Evolutionary conservation across 2,888 invertebrate genomes (phyloP), one percentile per base, ranked within the genome.

Genomic region (Clitarchus hookeri): DNA sequence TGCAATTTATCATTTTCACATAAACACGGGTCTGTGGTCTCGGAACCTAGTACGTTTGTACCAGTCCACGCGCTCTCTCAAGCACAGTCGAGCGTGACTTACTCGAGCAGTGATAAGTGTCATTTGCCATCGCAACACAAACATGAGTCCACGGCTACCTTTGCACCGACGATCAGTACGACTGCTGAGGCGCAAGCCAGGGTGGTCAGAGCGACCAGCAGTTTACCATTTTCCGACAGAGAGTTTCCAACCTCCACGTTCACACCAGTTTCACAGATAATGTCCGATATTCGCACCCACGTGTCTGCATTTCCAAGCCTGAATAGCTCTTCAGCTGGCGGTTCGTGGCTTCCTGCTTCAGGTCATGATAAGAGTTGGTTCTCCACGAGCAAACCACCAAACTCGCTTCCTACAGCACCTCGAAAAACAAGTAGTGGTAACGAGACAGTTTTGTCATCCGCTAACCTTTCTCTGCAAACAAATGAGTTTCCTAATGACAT

Each of bases 401-500:
- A 65, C 65, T 65, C 65, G 19, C 13, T 65, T 16, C 0, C 65
- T 6, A 19, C n/a, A 65, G 65, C 65, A 65, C 65, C 11, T 23
- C 19, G 65, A 23, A 65, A 65, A 65, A 23, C 65, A 23, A n/a
- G 9, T 36, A 27, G 12, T 9, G 25, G 23, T 36, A 82, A 82
- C 6, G 82, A 82, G 0, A 44, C 44, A 0, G 11, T 19, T 36
- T 82, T 26, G n/a, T 44, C 82, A 27, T 82, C 82, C 25, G 36
- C 44, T 44, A 85, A 54, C 44, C 80, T 86, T 44, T 84, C 86
- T 48, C 77, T 86, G 19, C 85, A 85, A 53, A 85, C 82, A 54
- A 54, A 82, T 0, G 94, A 94, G 89, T 90, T 94, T 86, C 93
- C 94, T 6, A 93, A 93, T 88, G 94, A 94, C 90, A 92, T 94